Conservation (phyloP, 2,888 invertebrate species). For the Scotopteryx bipunctaria region DNA sequence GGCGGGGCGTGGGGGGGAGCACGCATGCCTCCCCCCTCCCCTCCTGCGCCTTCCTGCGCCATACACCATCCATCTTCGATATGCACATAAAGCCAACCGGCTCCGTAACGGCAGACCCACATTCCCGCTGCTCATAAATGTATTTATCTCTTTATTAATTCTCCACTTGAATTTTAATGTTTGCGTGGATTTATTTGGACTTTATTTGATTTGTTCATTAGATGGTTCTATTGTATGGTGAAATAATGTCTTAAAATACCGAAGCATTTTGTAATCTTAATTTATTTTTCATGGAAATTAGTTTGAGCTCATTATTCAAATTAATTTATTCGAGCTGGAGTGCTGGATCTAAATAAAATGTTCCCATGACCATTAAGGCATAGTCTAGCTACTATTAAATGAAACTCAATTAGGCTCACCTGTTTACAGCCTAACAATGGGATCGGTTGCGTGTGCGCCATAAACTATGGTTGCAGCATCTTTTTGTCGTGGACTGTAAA, state of each 20-base stretch:
- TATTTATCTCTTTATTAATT: slow-evolving; percentile 83
- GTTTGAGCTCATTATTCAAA: slow-evolving; percentile 1
- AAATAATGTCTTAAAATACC: neutral
- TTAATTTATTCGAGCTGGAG: neutral
- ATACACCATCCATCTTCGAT: slow-evolving; percentile 80
- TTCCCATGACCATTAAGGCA: slow-evolving; percentile 18
- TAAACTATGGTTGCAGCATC: slow-evolving; percentile 47
- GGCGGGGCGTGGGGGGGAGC: slow-evolving; percentile 56
- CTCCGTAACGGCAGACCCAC: slow-evolving; percentile 80
- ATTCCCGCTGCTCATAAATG: slow-evolving; percentile 80
- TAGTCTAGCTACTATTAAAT: slow-evolving; percentile 33
- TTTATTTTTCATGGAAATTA: slow-evolving; percentile 5
- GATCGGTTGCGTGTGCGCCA: slow-evolving; percentile 53
- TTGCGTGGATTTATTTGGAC: slow-evolving; percentile 53
- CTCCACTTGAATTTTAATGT: slow-evolving; percentile 76
- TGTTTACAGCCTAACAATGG: slow-evolving; percentile 55
- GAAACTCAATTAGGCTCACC: slow-evolving; percentile 66
- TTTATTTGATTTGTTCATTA: slow-evolving; percentile 29
- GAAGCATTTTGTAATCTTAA: neutral
- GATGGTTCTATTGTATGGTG: slow-evolving; percentile 8
- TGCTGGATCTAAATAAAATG: slow-evolving; percentile 15
- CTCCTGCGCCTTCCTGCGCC: slow-evolving; percentile 47
- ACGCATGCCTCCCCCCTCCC: slow-evolving; percentile 43
- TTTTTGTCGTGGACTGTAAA: slow-evolving; percentile 4
- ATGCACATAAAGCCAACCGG: slow-evolving; percentile 82